These are phyloP conservation scores for Sylvia borin DNA, from an alignment of 2,797 vertebrate species.

Conservation along the genomic window DNA sequence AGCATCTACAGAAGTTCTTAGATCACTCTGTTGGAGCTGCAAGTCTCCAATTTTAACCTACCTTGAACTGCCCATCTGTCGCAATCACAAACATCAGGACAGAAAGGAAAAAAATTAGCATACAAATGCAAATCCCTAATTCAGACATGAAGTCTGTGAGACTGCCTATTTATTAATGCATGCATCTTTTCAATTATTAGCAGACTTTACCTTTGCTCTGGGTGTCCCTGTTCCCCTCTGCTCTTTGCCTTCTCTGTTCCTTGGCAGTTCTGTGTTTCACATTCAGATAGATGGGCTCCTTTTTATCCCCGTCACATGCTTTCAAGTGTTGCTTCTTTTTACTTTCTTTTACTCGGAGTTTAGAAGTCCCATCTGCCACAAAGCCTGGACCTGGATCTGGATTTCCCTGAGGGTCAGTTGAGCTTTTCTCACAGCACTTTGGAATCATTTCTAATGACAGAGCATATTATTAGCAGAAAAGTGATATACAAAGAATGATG, in stretches of 20 bases:
- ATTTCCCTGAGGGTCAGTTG: background rate
- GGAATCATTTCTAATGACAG: background rate
- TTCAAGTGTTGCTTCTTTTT: background rate
- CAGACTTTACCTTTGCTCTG: background rate
- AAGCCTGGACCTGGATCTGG: background rate
- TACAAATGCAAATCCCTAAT: background rate
- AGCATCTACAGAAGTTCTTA: background rate
- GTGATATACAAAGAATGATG: background rate
- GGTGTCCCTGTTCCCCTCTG: background rate
- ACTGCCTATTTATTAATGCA: background rate
- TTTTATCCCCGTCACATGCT: background rate
- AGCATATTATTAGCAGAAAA: background rate
- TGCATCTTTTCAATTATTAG: background rate
- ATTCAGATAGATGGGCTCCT: background rate
- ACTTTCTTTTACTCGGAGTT: background rate
- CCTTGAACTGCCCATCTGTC: background rate
- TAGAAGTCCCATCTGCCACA: background rate
- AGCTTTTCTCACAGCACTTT: background rate
- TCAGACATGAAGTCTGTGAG: background rate
- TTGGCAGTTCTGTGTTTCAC: background rate
- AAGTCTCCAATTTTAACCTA: background rate
- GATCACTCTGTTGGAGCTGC: background rate
- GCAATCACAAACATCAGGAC: background rate
- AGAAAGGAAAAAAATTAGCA: background rate
- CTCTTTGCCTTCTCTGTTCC: background rate